phyloP scores from a whole-genome alignment of 2,797 vertebrate genomes.

The Gallinago stenura region DNA sequence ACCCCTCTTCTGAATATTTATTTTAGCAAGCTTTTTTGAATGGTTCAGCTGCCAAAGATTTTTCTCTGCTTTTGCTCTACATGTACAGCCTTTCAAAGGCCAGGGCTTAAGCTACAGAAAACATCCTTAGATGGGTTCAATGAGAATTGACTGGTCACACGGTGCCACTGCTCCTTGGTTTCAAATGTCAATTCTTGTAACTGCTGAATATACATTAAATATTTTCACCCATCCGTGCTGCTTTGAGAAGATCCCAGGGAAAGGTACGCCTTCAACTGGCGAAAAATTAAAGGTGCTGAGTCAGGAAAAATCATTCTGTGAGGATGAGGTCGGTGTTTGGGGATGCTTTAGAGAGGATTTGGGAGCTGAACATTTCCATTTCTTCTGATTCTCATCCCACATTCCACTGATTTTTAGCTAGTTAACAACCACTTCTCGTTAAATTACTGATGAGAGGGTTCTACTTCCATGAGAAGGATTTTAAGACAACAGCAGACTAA shows the following conservation, averaged over 20 bases:
- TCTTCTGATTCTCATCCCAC: not conserved
- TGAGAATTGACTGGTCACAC: not conserved
- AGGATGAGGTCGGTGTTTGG: rapidly evolving
- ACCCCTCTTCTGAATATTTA: not conserved
- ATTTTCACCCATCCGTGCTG: not conserved
- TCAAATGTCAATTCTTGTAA: not conserved
- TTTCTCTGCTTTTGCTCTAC: not conserved
- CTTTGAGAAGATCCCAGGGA: not conserved
- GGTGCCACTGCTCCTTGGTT: not conserved
- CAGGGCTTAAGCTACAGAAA: not conserved
- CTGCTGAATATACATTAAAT: not conserved
- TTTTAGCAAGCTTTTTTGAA: not conserved
- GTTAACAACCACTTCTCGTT: not conserved
- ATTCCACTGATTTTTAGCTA: not conserved
- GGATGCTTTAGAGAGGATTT: not conserved
- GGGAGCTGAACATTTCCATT: not conserved
- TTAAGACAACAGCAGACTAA: not conserved
- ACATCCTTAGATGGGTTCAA: not conserved
- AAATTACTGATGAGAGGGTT: not conserved
- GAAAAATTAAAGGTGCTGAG: not conserved
- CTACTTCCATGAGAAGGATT: not conserved
- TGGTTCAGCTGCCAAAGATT: not conserved
- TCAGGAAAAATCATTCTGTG: not conserved
- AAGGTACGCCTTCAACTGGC: not conserved
- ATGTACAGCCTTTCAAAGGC: not conserved